Conservation (phyloP, 2,113 vertebrate genomes). For the Scomber colias region DNA sequence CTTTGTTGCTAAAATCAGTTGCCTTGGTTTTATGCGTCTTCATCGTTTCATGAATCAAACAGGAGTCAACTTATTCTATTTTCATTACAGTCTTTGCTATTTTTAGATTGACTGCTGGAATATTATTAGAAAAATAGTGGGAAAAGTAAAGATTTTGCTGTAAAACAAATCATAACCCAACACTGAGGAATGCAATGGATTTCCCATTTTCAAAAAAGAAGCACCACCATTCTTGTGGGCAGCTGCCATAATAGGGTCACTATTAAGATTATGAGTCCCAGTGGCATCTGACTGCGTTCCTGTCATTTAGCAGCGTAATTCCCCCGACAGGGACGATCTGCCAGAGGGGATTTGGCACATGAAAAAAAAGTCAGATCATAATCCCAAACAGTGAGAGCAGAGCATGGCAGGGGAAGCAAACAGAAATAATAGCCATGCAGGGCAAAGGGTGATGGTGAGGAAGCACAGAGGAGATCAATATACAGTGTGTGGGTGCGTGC, state of each 20-base stretch:
- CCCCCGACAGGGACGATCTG: slow-evolving; percentile 53
- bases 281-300: slow-evolving; percentile 37
- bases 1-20: not conserved
- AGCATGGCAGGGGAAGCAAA: slow-evolving; percentile 32
- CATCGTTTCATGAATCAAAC: slow-evolving; percentile 3
- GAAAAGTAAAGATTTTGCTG: slow-evolving; percentile 6
- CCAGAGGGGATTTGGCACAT: slow-evolving; percentile 58
- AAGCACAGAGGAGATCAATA: not conserved
- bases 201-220: slow-evolving; percentile 9
- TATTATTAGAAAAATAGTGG: not conserved
- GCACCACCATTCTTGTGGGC: slow-evolving; percentile 15
- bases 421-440: slow-evolving; percentile 26
- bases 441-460: not conserved
- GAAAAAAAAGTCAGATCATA: slow-evolving; percentile 42
- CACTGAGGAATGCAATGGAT: slow-evolving; percentile 43
- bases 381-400: slow-evolving; percentile 46
- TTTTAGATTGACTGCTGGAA: not conserved
- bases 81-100: not conserved
- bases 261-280: slow-evolving; percentile 47
- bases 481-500: not conserved
- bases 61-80: not conserved
- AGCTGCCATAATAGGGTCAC: slow-evolving; percentile 42
- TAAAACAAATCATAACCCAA: not conserved
- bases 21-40: not conserved
- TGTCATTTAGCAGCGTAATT: slow-evolving; percentile 64